These are phyloP conservation scores for Echinops telfairi DNA, from an alignment of 2,113 vertebrate species.

Conservation along the genomic window DNA sequence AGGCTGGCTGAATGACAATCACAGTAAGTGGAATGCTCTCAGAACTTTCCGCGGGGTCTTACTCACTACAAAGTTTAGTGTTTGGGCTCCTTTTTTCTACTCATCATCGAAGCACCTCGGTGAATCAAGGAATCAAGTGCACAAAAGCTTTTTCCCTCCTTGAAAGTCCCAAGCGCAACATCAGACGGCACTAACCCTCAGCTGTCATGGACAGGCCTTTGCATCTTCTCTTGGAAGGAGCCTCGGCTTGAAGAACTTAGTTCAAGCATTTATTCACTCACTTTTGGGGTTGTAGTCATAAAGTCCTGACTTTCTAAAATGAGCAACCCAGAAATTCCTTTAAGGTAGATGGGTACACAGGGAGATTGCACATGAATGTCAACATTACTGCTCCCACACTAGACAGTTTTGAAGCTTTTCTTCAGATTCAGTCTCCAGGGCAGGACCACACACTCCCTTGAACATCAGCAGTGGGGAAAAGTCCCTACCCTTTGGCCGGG, in stretches of 20 bases:
- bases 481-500: not conserved
- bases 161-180: not conserved
- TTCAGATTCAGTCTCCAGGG: not conserved
- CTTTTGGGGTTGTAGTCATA: not conserved
- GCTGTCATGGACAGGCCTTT: not conserved
- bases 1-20: not conserved
- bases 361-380: not conserved
- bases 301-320: not conserved
- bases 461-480: not conserved
- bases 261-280: not conserved
- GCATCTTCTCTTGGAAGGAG: not conserved
- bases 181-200: too few species aligned
- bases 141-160: not conserved
- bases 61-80: not conserved
- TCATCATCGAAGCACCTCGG: not conserved
- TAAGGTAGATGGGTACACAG: not conserved
- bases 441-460: not conserved
- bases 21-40: not conserved
- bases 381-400: rapidly evolving
- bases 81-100: not conserved
- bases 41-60: not conserved
- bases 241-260: not conserved
- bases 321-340: too few species aligned
- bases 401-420: not conserved
- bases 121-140: not conserved